Conservation (phyloP, 64 coral and sea anemone species). For the Catalaphyllia jardinei region DNA sequence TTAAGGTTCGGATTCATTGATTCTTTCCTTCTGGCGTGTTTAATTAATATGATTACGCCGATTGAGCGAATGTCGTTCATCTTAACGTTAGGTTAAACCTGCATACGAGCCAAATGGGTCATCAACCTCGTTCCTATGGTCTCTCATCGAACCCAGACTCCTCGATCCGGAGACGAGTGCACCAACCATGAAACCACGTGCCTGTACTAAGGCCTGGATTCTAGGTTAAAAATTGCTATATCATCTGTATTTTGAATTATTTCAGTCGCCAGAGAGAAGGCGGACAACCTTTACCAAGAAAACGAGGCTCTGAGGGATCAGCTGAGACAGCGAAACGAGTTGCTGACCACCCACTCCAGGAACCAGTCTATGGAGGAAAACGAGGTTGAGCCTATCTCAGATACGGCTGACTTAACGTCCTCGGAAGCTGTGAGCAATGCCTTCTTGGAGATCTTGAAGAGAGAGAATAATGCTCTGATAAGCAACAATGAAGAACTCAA, state of each 20-base stretch:
- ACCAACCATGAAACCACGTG: too few species aligned
- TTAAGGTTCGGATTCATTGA: too few species aligned
- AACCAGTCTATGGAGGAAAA: background rate
- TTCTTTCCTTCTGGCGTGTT: too few species aligned
- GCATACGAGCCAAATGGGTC: too few species aligned
- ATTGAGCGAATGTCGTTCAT: too few species aligned
- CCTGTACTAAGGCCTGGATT: too few species aligned
- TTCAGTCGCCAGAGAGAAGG: slow-evolving; percentile 36
- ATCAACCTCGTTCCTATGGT: too few species aligned
- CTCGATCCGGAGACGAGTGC: too few species aligned
- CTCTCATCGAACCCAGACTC: too few species aligned
- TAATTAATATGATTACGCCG: too few species aligned
- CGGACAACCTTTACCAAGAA: slow-evolving; percentile 39
- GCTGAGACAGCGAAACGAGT: slow-evolving; percentile 28
- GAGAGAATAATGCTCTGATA: slow-evolving; percentile 62
- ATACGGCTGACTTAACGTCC: background rate
- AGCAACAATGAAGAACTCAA: slow-evolving; percentile 56
- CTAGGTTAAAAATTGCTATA: too few species aligned
- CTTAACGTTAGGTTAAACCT: too few species aligned
- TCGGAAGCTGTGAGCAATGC: background rate
- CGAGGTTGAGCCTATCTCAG: slow-evolving; percentile 14
- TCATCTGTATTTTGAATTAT: background rate
- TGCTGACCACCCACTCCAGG: background rate
- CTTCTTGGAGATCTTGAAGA: slow-evolving; percentile 64
- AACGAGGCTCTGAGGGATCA: slow-evolving; percentile 26